These are phyloP conservation scores for Cheilosia soror DNA, from an alignment of 2,888 invertebrate genomes.

Conservation along the genomic window DNA sequence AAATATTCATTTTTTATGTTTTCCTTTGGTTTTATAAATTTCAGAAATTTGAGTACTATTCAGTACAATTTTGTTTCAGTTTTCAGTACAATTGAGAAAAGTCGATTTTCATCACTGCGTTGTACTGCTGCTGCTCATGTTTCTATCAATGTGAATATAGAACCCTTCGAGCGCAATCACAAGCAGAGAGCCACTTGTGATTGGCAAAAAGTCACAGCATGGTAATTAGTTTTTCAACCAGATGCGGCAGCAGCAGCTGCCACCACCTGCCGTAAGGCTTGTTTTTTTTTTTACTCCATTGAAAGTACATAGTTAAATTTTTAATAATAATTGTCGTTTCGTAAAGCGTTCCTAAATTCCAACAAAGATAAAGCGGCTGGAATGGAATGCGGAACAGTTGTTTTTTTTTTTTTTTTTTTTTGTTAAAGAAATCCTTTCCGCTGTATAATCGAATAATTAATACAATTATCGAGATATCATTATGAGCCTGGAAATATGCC, in stretches of 20 bases:
- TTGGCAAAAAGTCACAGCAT: slow-evolving; percentile 62
- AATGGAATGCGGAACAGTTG: not conserved
- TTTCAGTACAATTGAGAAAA: too few relatives aligned
- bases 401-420: too few relatives aligned
- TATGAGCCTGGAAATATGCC: slow-evolving; percentile 67
- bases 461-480: slow-evolving; percentile 71
- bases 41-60: too few relatives aligned
- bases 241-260: not conserved
- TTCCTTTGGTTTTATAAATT: too few relatives aligned
- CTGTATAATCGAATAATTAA: slow-evolving; percentile 68
- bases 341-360: not conserved
- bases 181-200: slow-evolving; percentile 37
- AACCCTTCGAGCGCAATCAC: slow-evolving; percentile 28
- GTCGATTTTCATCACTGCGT: too few relatives aligned
- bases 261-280: slow-evolving; percentile 14
- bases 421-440: slow-evolving; percentile 21
- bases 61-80: too few relatives aligned
- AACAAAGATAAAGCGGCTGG: not conserved
- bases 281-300: slow-evolving; percentile 26
- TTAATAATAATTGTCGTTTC: slow-evolving; percentile 25
- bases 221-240: slow-evolving; percentile 52
- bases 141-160: slow-evolving; percentile 9
- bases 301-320: slow-evolving; percentile 14
- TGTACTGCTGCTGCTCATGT: slow-evolving; percentile 1
- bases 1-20: too few relatives aligned